These are phyloP conservation scores for Theristicus caerulescens DNA, from an alignment of 2,113 vertebrate genomes.

Conservation along the genomic window DNA sequence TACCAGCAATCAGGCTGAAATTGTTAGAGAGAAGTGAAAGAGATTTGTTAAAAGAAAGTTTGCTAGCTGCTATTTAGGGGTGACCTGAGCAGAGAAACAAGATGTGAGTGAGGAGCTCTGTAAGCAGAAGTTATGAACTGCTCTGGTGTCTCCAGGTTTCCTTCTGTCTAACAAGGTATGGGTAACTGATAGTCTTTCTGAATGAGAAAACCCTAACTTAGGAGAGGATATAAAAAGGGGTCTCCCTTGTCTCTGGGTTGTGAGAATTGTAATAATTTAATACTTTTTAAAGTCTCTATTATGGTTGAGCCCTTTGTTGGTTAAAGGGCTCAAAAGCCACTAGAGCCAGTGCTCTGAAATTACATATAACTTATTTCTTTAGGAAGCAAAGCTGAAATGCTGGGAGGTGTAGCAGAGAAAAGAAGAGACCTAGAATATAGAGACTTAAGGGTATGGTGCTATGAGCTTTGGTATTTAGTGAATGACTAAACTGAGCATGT, in stretches of 20 bases:
- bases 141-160: neutral
- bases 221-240: neutral
- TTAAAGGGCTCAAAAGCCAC: neutral
- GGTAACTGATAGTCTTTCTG: neutral
- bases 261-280: neutral
- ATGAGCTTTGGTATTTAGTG: neutral
- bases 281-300: neutral
- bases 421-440: neutral
- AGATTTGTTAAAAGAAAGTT: neutral
- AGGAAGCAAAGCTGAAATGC: neutral
- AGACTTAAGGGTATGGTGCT: neutral
- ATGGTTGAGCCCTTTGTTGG: neutral
- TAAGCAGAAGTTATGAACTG: fast-evolving
- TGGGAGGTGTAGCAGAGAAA: neutral
- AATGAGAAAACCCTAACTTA: fast-evolving
- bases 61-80: neutral
- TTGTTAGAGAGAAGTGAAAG: neutral
- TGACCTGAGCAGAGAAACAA: fast-evolving
- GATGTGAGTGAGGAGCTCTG: neutral
- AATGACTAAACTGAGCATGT: neutral
- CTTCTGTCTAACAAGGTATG: neutral
- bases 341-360: neutral
- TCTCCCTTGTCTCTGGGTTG: neutral
- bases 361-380: fast-evolving
- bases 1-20: neutral